Evolutionary conservation across 92 coral and sea anemone genomes (phyloP).

Genomic region (Diadumene lineata): DNA sequence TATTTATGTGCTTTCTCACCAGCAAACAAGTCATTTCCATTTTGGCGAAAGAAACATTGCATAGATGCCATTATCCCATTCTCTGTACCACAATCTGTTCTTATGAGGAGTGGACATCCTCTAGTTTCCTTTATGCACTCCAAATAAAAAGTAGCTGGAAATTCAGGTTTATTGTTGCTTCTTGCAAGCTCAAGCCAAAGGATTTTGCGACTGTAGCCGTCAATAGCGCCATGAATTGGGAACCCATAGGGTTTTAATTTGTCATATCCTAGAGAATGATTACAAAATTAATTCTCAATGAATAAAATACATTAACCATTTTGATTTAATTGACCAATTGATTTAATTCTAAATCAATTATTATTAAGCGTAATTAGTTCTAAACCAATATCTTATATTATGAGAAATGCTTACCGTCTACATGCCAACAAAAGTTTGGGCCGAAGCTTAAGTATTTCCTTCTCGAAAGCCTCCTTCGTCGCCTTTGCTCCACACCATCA

Average conservation of each 20-base stretch:
- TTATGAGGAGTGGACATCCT: slow-evolving; percentile 53
- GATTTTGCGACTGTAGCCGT: slow-evolving; percentile 48
- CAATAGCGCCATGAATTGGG: slow-evolving; percentile 57
- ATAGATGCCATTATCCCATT: slow-evolving; percentile 51
- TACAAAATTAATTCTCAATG: neutral
- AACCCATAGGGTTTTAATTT: slow-evolving; percentile 45
- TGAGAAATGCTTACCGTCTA: slow-evolving; percentile 50
- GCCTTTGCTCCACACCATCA: slow-evolving; percentile 45
- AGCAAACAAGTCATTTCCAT: slow-evolving; percentile 38
- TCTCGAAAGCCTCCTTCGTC: slow-evolving; percentile 33
- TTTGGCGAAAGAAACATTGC: slow-evolving; percentile 25
- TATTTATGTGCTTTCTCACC: slow-evolving; percentile 53
- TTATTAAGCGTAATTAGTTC: too few species aligned
- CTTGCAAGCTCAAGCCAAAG: slow-evolving; percentile 52
- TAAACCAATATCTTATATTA: too few species aligned
- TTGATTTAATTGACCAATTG: neutral
- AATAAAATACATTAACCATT: neutral
- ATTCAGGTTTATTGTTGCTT: slow-evolving; percentile 49
- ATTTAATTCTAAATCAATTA: neutral
- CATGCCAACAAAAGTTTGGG: slow-evolving; percentile 69
- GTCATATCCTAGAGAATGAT: slow-evolving; percentile 13
- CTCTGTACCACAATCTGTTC: slow-evolving; percentile 59
- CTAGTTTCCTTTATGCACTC: slow-evolving; percentile 33
- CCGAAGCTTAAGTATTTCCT: slow-evolving; percentile 37
- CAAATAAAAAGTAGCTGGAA: slow-evolving; percentile 38